A percentile compares a stretch with the other conserved stretches of the same genome.
Evolutionary conservation across 2,888 invertebrate genomes (phyloP).

Genomic region (Aporophyla lueneburgensis): DNA sequence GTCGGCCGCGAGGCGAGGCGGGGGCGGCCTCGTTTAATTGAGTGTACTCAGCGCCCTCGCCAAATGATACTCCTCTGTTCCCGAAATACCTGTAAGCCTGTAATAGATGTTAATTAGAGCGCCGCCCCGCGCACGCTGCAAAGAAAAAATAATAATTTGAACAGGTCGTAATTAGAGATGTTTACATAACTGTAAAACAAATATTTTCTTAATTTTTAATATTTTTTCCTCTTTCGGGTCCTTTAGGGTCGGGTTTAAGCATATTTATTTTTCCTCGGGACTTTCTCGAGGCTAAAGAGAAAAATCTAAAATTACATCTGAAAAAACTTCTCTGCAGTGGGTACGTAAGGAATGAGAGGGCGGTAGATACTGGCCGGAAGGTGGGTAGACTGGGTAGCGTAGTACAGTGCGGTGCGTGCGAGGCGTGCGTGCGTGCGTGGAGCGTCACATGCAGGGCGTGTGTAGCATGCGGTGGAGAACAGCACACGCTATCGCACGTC

Average conservation of each 20-base stretch:
- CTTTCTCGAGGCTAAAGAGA: constrained; percentile 81
- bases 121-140: constrained; percentile 82
- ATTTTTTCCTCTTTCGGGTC: constrained; percentile 85
- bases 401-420: constrained; percentile 31
- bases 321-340: constrained; percentile 70
- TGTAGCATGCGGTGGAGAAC: constrained; percentile 36
- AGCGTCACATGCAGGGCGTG: constrained; percentile 39
- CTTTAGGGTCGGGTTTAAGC: constrained; percentile 86
- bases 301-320: constrained; percentile 88
- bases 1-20: constrained; percentile 57
- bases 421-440: constrained; percentile 32
- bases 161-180: constrained; percentile 90
- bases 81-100: constrained; percentile 90
- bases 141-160: constrained; percentile 90
- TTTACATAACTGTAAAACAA: constrained; percentile 90
- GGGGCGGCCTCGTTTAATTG: constrained; percentile 85
- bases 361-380: constrained; percentile 24
- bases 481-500: constrained; percentile 62
- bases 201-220: constrained; percentile 90
- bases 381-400: neutral
- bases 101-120: constrained; percentile 90
- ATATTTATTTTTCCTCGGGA: constrained; percentile 87
- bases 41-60: constrained; percentile 89
- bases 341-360: constrained; percentile 54
- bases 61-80: constrained; percentile 89